Evolutionary conservation across 2,888 invertebrate species (phyloP).

Genomic region (Pterostichus niger): DNA sequence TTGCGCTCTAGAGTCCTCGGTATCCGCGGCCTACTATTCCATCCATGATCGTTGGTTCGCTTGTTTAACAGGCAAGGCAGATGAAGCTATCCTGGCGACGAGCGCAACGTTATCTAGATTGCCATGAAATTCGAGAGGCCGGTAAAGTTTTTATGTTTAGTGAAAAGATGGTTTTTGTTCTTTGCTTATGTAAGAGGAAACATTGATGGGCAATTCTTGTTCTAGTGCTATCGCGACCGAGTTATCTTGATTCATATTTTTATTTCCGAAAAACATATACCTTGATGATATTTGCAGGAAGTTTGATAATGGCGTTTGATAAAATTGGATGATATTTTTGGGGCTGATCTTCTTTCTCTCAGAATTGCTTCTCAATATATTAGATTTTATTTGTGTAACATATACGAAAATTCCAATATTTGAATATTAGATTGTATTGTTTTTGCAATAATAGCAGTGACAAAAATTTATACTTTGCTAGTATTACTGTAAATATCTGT

Average conservation of each 20-base stretch:
- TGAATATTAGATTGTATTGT: too few relatives aligned
- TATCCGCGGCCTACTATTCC: constrained; percentile 3
- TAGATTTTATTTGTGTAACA: too few relatives aligned
- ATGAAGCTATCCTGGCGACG: constrained; percentile 35
- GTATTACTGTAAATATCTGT: too few relatives aligned
- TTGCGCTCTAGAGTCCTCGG: constrained; percentile 8
- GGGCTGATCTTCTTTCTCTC: background rate
- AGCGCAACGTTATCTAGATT: constrained; percentile 33
- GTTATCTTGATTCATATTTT: constrained; percentile 52
- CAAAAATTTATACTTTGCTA: too few relatives aligned
- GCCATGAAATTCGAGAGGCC: constrained; percentile 49
- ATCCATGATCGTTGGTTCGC: background rate
- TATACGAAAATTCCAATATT: background rate
- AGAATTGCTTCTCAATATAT: background rate
- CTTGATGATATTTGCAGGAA: constrained; percentile 10
- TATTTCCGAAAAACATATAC: constrained; percentile 43
- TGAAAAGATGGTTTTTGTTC: constrained; percentile 46
- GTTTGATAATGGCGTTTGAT: constrained; percentile 39
- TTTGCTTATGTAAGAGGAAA: constrained; percentile 44
- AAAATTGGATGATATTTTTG: constrained; percentile 14
- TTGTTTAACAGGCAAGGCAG: constrained; percentile 38
- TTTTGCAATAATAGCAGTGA: too few relatives aligned
- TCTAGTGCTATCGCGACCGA: constrained; percentile 11
- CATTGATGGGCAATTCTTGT: constrained; percentile 42
- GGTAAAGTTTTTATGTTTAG: constrained; percentile 53